phyloP scores from a whole-genome alignment of 2,888 invertebrate species.

The Polymixis lichenea region DNA sequence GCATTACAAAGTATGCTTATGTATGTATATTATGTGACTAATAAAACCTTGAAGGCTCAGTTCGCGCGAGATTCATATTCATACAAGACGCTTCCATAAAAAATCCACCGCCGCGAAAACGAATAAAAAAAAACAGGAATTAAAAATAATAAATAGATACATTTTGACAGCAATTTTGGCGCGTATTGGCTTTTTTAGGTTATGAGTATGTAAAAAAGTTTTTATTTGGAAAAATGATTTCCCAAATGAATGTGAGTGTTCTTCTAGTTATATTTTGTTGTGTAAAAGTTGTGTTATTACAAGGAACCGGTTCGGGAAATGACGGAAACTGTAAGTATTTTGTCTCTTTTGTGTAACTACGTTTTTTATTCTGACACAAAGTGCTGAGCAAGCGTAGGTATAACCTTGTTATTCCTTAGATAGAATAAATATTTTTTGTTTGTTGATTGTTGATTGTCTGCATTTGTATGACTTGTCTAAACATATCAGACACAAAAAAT shows the following conservation, averaged over 20 bases:
- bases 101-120: not conserved
- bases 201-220: slow-evolving; percentile 20
- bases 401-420: slow-evolving; percentile 45
- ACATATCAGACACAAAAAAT: slow-evolving; percentile 27
- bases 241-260: slow-evolving; percentile 74
- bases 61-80: slow-evolving; percentile 62
- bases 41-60: slow-evolving; percentile 68
- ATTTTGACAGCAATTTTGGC: slow-evolving; percentile 57
- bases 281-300: slow-evolving; percentile 74
- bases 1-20: slow-evolving; percentile 48
- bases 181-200: slow-evolving; percentile 59
- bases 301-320: slow-evolving; percentile 81
- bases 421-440: slow-evolving; percentile 42
- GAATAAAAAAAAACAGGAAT: slow-evolving; percentile 46
- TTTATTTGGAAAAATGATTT: slow-evolving; percentile 23
- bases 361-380: slow-evolving; percentile 31
- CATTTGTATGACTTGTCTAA: not conserved
- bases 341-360: slow-evolving; percentile 9
- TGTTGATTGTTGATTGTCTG: slow-evolving; percentile 26
- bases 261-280: slow-evolving; percentile 74
- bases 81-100: slow-evolving; percentile 58
- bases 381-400: slow-evolving; percentile 18
- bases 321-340: slow-evolving; percentile 83
- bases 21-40: slow-evolving; percentile 52
- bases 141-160: slow-evolving; percentile 51